A percentile compares a stretch with the other conserved stretches of the same genome.
These are phyloP conservation scores for Embiotoca jacksoni DNA, from an alignment of 2,113 vertebrate species.

Conservation along the genomic window DNA sequence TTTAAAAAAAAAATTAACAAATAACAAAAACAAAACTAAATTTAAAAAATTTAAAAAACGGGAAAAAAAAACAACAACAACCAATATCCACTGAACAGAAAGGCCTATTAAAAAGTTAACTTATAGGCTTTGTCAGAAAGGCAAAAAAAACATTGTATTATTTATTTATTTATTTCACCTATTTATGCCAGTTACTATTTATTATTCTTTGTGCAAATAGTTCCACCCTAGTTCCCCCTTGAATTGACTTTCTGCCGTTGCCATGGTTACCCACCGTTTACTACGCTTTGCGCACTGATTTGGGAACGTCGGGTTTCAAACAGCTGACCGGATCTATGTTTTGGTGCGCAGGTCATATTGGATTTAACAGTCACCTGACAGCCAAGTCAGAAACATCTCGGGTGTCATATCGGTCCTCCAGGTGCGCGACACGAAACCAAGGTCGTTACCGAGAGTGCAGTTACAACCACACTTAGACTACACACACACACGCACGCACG, in stretches of 20 bases:
- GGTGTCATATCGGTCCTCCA: background rate
- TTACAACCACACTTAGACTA: too few species aligned
- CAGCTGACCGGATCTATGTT: background rate
- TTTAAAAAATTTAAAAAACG: too few species aligned
- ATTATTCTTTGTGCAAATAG: constrained; percentile 17
- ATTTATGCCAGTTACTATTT: too few species aligned
- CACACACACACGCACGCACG: background rate
- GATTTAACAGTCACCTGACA: constrained; percentile 14
- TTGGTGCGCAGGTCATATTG: too few species aligned
- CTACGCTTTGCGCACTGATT: background rate
- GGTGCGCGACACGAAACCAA: constrained; percentile 17
- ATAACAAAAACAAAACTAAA: too few species aligned
- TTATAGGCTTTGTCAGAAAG: too few species aligned
- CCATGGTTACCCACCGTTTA: constrained; percentile 22
- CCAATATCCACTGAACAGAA: too few species aligned
- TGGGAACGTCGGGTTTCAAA: background rate
- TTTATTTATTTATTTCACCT: background rate
- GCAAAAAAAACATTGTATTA: too few species aligned
- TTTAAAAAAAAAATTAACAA: too few species aligned
- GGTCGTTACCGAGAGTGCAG: background rate
- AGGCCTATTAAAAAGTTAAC: too few species aligned
- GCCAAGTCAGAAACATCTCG: constrained; percentile 33
- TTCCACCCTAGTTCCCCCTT: too few species aligned
- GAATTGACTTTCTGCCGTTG: constrained; percentile 3
- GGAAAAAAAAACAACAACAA: too few species aligned